Evolutionary conservation across 2,113 vertebrate species (phyloP).

Genomic region (Pogonocichla stellata): DNA sequence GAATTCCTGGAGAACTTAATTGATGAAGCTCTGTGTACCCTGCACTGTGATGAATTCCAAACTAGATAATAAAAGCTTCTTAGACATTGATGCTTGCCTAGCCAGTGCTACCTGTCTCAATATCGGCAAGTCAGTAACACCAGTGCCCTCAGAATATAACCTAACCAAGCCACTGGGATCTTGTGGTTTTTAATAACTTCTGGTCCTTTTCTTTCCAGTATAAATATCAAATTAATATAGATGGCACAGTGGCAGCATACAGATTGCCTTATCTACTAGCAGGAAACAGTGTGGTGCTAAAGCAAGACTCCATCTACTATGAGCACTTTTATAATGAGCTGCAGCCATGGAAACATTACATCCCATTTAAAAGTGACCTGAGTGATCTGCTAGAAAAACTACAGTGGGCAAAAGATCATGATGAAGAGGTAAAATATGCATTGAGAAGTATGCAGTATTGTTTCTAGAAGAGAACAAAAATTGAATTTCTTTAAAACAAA

Average conservation of each 20-base stretch:
- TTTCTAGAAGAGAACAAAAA: neutral
- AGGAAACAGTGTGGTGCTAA: conserved; percentile 93
- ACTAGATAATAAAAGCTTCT: conserved; percentile 48
- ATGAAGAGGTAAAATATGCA: conserved; percentile 82
- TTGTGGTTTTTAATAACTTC: neutral
- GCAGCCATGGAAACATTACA: conserved; percentile 91
- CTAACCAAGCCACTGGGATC: neutral
- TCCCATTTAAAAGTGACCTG: conserved; percentile 90
- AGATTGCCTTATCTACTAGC: conserved; percentile 92
- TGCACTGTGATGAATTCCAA: conserved; percentile 47
- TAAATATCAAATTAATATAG: conserved; percentile 96
- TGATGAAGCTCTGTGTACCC: conserved; percentile 25
- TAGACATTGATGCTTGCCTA: conserved; percentile 33
- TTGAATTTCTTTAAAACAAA: neutral
- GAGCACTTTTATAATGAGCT: conserved; percentile 95
- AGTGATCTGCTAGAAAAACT: conserved; percentile 93
- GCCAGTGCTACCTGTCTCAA: conserved; percentile 12
- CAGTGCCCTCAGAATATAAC: neutral
- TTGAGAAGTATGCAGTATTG: neutral
- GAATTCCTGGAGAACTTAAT: conserved; percentile 11
- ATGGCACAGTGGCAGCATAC: conserved; percentile 96
- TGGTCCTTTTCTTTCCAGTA: conserved; percentile 77
- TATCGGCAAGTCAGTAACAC: conserved; percentile 21
- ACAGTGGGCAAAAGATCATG: conserved; percentile 91
- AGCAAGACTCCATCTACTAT: conserved; percentile 95